These are phyloP conservation scores for Cryptoprocta ferox DNA, from an alignment of 2,797 vertebrate species.

Conservation along the genomic window DNA sequence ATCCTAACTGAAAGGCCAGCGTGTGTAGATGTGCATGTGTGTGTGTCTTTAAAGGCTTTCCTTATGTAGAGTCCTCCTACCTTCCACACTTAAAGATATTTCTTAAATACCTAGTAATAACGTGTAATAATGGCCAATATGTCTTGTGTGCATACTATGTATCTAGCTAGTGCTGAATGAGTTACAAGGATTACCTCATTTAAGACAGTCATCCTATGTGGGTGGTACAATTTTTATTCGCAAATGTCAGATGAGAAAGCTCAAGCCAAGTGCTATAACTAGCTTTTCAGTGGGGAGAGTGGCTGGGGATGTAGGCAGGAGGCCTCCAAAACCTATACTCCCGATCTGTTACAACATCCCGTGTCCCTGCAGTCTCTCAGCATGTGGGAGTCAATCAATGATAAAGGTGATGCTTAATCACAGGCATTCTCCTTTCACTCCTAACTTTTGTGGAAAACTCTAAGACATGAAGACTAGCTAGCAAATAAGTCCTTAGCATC, in stretches of 20 bases:
- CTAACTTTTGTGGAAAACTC: not conserved
- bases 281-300: not conserved
- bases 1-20: not conserved
- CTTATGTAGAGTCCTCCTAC: not conserved
- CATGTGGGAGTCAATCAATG: not conserved
- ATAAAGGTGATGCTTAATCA: not conserved
- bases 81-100: not conserved
- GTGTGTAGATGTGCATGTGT: not conserved
- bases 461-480: not conserved
- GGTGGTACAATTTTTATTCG: not conserved
- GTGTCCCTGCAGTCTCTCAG: not conserved
- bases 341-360: not conserved
- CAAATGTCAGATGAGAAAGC: not conserved
- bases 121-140: not conserved
- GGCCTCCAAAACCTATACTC: not conserved
- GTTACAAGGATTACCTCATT: not conserved
- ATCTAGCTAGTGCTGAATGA: no score
- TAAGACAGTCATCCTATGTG: not conserved
- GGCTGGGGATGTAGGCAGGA: no score
- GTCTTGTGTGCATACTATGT: not conserved
- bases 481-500: not conserved
- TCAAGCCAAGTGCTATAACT: not conserved
- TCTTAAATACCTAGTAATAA: not conserved
- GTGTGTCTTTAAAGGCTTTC: not conserved
- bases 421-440: not conserved